A percentile compares a stretch with the other conserved stretches of the same genome.
phyloP scores from a whole-genome alignment of 2,888 invertebrate species.

The Ormyrus thymus region DNA sequence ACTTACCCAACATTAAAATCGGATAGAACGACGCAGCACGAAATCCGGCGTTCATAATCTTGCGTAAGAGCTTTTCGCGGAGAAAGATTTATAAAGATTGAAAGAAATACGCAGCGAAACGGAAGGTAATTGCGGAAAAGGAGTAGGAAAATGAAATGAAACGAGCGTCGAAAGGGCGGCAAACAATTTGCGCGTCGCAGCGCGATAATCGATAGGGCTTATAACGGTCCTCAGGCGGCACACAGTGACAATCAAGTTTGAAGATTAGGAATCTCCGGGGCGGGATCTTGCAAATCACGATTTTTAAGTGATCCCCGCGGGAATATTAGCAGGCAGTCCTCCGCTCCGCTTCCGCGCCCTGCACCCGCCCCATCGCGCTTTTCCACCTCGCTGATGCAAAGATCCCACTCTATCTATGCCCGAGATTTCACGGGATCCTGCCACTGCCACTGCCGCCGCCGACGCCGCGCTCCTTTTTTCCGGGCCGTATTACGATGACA shows the following conservation, averaged over 20 bases:
- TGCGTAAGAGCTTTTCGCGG: too few relatives aligned
- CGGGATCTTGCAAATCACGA: constrained; percentile 61
- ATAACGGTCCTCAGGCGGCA: background rate
- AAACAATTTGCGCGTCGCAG: constrained; percentile 23
- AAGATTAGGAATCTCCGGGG: constrained; percentile 32
- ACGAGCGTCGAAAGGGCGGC: background rate
- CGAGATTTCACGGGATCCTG: constrained; percentile 54
- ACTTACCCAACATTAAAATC: too few relatives aligned
- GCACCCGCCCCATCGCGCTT: constrained; percentile 6
- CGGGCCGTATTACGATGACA: constrained; percentile 63
- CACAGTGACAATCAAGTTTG: constrained; percentile 19
- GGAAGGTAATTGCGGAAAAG: background rate
- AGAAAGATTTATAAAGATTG: too few relatives aligned
- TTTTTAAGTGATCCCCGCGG: constrained; percentile 62
- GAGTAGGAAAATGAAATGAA: background rate
- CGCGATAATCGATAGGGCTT: constrained; percentile 6
- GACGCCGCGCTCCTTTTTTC: constrained; percentile 33
- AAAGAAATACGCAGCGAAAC: too few relatives aligned
- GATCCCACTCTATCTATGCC: constrained; percentile 23
- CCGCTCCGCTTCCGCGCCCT: background rate
- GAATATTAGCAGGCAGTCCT: constrained; percentile 12
- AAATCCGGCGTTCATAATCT: too few relatives aligned
- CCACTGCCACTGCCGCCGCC: background rate
- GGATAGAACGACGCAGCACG: too few relatives aligned
- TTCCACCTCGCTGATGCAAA: constrained; percentile 28